Conservation (phyloP, 2,113 vertebrate genomes). For the Tretioscincus oriximinensis region DNA sequence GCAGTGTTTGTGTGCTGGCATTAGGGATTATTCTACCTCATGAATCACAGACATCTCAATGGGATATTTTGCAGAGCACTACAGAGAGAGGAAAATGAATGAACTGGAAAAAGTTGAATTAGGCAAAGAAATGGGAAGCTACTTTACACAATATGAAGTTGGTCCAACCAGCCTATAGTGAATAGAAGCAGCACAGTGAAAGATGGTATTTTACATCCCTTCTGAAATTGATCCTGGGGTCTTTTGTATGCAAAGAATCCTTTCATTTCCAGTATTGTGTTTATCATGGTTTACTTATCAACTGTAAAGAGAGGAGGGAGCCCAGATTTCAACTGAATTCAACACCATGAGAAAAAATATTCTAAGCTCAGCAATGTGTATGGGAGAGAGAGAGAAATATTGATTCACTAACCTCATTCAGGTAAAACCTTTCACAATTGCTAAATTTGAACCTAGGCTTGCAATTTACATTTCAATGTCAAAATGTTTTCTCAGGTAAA, state of each 20-base stretch:
- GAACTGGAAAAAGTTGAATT: constrained; percentile 59
- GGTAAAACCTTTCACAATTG: background rate
- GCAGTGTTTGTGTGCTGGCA: constrained; percentile 37
- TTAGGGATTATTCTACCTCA: constrained; percentile 27
- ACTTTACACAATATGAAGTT: background rate
- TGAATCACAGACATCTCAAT: constrained; percentile 33
- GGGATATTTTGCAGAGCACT: constrained; percentile 42
- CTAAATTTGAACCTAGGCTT: background rate
- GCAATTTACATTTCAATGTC: background rate
- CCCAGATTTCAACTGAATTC: rapidly evolving
- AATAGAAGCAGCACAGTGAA: background rate
- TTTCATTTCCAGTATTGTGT: constrained; percentile 56
- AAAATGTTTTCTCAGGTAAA: background rate
- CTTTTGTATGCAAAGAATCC: background rate
- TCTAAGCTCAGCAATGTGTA: background rate
- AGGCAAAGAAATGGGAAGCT: constrained; percentile 37
- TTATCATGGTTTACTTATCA: constrained; percentile 35
- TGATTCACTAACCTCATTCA: background rate
- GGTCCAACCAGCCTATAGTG: background rate
- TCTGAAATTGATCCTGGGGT: background rate
- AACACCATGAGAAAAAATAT: background rate
- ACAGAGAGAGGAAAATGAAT: constrained; percentile 52
- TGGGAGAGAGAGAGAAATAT: background rate
- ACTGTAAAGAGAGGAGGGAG: constrained; percentile 12
- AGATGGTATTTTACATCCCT: background rate